A percentile compares a stretch with the other conserved stretches of the same genome.
phyloP scores from a whole-genome alignment of 2,888 invertebrate species.

The Branchipolynoe longqiensis region DNA sequence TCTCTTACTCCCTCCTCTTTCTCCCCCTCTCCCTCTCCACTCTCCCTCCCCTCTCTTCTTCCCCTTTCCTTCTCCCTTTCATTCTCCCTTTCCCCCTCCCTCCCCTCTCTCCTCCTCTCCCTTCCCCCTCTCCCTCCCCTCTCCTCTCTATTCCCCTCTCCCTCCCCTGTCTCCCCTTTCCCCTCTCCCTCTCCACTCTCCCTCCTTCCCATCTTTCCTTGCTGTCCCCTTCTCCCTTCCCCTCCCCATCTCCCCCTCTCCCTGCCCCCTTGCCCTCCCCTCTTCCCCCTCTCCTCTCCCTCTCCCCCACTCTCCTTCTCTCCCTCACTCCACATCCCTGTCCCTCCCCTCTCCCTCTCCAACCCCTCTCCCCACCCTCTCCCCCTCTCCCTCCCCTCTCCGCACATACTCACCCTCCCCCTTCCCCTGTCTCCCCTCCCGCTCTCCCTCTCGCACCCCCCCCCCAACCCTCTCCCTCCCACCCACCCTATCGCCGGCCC shows the following conservation, averaged over 20 bases:
- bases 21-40: not conserved
- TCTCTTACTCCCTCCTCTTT: not conserved
- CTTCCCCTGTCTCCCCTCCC: too few relatives aligned
- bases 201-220: not conserved
- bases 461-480: too few relatives aligned
- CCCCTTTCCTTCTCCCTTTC: not conserved
- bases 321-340: not conserved
- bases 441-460: too few relatives aligned
- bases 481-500: too few relatives aligned
- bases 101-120: not conserved
- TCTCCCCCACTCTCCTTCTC: not conserved
- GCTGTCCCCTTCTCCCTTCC: not conserved
- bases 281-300: not conserved
- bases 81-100: not conserved
- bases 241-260: not conserved
- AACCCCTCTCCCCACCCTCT: too few relatives aligned
- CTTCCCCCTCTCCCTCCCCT: not conserved
- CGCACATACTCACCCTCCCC: too few relatives aligned
- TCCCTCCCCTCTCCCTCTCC: too few relatives aligned
- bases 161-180: not conserved
- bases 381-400: too few relatives aligned
- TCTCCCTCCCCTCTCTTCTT: not conserved
- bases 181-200: not conserved
- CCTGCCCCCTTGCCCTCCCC: not conserved
- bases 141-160: not conserved